A percentile compares a stretch with the other conserved stretches of the same genome.
Evolutionary conservation across 2,888 invertebrate genomes (phyloP).

Genomic region (Eupithecia dodoneata): DNA sequence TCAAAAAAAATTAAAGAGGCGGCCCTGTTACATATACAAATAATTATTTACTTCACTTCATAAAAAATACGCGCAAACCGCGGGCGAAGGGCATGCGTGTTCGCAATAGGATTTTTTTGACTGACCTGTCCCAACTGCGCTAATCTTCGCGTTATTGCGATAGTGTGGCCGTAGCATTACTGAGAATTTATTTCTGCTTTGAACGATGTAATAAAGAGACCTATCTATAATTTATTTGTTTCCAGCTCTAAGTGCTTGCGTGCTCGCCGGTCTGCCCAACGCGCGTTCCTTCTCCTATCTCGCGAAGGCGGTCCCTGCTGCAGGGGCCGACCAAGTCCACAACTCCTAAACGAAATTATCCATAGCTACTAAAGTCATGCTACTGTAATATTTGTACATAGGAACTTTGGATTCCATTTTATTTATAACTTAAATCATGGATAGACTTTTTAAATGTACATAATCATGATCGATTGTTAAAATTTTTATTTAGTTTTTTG

Average conservation of each 20-base stretch:
- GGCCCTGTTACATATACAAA: too few species aligned
- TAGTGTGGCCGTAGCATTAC: too few species aligned
- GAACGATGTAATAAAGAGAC: too few species aligned
- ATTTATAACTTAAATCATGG: slow-evolving; percentile 71
- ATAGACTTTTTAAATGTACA: slow-evolving; percentile 64
- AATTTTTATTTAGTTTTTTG: slow-evolving; percentile 64
- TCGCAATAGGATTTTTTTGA: too few species aligned
- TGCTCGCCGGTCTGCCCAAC: slow-evolving; percentile 88
- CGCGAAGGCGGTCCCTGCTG: slow-evolving; percentile 78
- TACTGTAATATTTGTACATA: slow-evolving; percentile 77
- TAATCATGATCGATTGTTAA: slow-evolving; percentile 57
- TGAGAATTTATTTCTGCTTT: too few species aligned
- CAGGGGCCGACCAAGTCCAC: slow-evolving; percentile 77
- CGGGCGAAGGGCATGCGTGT: too few species aligned
- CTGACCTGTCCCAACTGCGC: too few species aligned
- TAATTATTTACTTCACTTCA: too few species aligned
- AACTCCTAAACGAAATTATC: slow-evolving; percentile 48
- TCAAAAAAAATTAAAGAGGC: too few species aligned
- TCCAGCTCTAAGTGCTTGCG: slow-evolving; percentile 89
- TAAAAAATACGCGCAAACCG: too few species aligned
- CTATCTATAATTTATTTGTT: neutral
- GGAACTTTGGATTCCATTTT: slow-evolving; percentile 67
- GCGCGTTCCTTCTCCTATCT: slow-evolving; percentile 86
- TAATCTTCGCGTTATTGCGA: too few species aligned
- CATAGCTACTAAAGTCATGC: slow-evolving; percentile 5